A percentile compares a stretch with the other conserved stretches of the same genome.
These are phyloP conservation scores for Sorex araneus DNA, from an alignment of 2,113 vertebrate species.

Conservation along the genomic window DNA sequence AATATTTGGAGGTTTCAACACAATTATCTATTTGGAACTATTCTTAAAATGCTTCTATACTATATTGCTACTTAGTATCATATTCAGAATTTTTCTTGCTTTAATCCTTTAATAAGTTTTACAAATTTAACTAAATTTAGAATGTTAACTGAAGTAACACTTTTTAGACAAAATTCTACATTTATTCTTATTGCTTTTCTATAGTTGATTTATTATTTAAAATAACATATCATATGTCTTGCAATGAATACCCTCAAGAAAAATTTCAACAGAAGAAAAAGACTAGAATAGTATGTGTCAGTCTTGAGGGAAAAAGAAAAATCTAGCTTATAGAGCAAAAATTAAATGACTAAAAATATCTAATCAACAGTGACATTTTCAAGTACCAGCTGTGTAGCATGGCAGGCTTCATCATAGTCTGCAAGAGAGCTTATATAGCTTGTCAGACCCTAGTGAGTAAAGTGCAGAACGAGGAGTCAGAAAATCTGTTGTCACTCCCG, in stretches of 20 bases:
- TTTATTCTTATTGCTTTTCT: slow-evolving; percentile 47
- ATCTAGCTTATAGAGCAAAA: slow-evolving; percentile 78
- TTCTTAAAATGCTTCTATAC: not conserved
- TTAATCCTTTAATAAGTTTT: not conserved
- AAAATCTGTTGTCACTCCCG: slow-evolving; percentile 25
- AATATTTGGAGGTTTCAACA: not conserved
- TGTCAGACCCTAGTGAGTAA: slow-evolving; percentile 43
- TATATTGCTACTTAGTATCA: slow-evolving; percentile 20
- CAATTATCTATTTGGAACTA: not conserved
- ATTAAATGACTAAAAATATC: slow-evolving; percentile 81
- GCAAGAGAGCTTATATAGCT: slow-evolving; percentile 54
- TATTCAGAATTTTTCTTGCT: slow-evolving; percentile 55
- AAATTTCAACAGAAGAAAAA: slow-evolving; percentile 70
- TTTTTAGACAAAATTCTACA: not conserved
- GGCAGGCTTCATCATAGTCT: slow-evolving; percentile 71
- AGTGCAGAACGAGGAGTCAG: slow-evolving; percentile 49
- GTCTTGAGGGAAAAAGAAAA: slow-evolving; percentile 61
- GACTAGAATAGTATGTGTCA: slow-evolving; percentile 43
- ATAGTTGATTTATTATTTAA: slow-evolving; percentile 41
- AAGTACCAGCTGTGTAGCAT: slow-evolving; percentile 74
- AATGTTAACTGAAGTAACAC: slow-evolving; percentile 69
- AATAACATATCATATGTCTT: slow-evolving; percentile 24
- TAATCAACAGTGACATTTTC: slow-evolving; percentile 80
- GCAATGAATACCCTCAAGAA: slow-evolving; percentile 65
- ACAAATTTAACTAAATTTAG: slow-evolving; percentile 64